A percentile compares a stretch with the other conserved stretches of the same genome.
These are phyloP conservation scores for Holocentrus rufus DNA, from an alignment of 2,797 vertebrate genomes.

Conservation along the genomic window DNA sequence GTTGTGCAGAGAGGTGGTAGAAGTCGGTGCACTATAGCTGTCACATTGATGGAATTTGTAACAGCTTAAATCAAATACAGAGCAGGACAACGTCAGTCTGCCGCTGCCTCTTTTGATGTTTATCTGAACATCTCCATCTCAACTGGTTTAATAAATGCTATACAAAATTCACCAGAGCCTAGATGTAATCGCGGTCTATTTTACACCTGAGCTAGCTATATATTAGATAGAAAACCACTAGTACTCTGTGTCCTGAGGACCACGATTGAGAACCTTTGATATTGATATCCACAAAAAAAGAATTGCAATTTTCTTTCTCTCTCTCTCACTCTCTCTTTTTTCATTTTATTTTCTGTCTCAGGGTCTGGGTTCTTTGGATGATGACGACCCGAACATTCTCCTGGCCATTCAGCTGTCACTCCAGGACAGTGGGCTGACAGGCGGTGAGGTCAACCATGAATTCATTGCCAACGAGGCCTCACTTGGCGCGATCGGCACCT, in stretches of 20 bases:
- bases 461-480: constrained; percentile 88
- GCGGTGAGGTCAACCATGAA: constrained; percentile 83
- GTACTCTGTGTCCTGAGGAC: not conserved
- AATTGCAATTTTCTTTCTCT: too few species aligned
- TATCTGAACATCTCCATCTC: not conserved
- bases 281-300: too few species aligned
- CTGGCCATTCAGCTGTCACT: constrained; percentile 97
- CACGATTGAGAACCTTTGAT: too few species aligned
- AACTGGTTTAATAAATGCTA: too few species aligned
- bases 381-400: constrained; percentile 98
- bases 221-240: not conserved
- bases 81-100: too few species aligned
- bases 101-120: not conserved
- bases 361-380: constrained; percentile 94
- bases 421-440: constrained; percentile 91
- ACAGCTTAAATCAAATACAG: not conserved
- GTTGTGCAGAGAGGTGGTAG: not conserved
- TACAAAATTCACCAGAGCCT: too few species aligned
- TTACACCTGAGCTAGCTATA: too few species aligned
- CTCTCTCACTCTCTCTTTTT: not conserved
- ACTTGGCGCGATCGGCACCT: constrained; percentile 94
- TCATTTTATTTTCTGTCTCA: constrained; percentile 62
- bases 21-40: not conserved
- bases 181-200: too few species aligned
- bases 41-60: not conserved